These are phyloP conservation scores for Botia kubotai DNA, from an alignment of 2,797 vertebrate genomes.

Conservation along the genomic window DNA sequence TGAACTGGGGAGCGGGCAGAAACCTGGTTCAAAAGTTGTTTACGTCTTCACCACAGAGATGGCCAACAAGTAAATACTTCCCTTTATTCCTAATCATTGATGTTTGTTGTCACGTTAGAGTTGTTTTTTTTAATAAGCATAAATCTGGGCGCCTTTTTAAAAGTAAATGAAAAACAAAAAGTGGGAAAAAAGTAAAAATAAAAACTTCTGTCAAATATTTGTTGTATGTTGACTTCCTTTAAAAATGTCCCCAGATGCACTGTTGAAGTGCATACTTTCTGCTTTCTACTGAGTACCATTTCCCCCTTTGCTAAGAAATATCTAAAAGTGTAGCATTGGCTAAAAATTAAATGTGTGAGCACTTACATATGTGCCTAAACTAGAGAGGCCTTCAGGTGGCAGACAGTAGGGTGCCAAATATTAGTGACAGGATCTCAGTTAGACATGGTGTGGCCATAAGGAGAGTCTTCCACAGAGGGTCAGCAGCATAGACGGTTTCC, in stretches of 20 bases:
- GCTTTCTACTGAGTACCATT: background rate
- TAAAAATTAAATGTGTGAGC: conserved; percentile 7
- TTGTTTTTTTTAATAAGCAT: background rate
- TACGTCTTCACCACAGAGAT: conserved; percentile 99
- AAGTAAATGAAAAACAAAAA: background rate
- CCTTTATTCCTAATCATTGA: background rate
- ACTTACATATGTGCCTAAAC: conserved; percentile 30
- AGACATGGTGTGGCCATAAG: conserved; percentile 50
- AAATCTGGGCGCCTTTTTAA: background rate
- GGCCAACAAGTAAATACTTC: conserved; percentile 94
- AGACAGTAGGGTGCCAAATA: conserved; percentile 52
- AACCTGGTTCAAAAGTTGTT: conserved; percentile 93
- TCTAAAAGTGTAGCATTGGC: background rate
- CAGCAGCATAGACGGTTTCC: background rate
- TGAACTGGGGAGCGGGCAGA: conserved; percentile 88
- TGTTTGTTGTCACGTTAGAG: background rate
- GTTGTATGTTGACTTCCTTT: background rate
- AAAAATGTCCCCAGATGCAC: background rate
- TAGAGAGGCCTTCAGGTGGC: conserved; percentile 44
- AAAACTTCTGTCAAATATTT: too few relatives aligned
- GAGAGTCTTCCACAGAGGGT: conserved; percentile 34
- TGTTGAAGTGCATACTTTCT: background rate
- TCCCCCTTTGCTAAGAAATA: conserved; percentile 5
- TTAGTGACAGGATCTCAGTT: conserved; percentile 45
- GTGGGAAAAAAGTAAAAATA: too few relatives aligned